phyloP scores from a whole-genome alignment of 2,797 vertebrate species.

The Scleropages formosus region DNA sequence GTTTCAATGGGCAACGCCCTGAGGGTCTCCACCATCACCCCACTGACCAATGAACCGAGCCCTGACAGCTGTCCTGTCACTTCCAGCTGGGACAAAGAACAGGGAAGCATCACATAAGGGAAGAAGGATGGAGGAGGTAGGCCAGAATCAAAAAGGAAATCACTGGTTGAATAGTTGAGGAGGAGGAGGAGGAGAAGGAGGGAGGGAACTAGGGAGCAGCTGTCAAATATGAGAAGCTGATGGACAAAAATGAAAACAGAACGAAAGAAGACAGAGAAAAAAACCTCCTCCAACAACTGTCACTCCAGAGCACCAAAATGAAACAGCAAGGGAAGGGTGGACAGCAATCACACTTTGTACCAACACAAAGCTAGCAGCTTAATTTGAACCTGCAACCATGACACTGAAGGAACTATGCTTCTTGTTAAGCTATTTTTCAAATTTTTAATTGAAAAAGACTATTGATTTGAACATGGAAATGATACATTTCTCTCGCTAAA shows the following conservation, averaged over 20 bases:
- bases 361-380: too few relatives aligned
- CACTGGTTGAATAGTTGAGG: not conserved
- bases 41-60: slow-evolving; percentile 63
- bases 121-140: not conserved
- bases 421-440: not conserved
- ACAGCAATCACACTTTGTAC: too few relatives aligned
- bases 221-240: not conserved
- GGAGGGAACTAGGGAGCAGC: not conserved
- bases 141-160: too few relatives aligned
- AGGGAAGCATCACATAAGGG: slow-evolving; percentile 10
- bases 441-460: not conserved
- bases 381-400: too few relatives aligned
- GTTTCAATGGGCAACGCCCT: slow-evolving; percentile 55
- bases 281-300: too few relatives aligned
- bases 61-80: slow-evolving; percentile 51
- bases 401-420: too few relatives aligned
- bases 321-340: not conserved
- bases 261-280: not conserved
- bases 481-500: slow-evolving; percentile 20
- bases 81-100: slow-evolving; percentile 46
- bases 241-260: not conserved
- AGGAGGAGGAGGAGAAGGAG: not conserved
- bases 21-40: slow-evolving; percentile 64
- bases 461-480: not conserved
- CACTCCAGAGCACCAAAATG: not conserved